phyloP scores from a whole-genome alignment of 1,140 invertebrate genomes.

The Danaus melanippus region DNA sequence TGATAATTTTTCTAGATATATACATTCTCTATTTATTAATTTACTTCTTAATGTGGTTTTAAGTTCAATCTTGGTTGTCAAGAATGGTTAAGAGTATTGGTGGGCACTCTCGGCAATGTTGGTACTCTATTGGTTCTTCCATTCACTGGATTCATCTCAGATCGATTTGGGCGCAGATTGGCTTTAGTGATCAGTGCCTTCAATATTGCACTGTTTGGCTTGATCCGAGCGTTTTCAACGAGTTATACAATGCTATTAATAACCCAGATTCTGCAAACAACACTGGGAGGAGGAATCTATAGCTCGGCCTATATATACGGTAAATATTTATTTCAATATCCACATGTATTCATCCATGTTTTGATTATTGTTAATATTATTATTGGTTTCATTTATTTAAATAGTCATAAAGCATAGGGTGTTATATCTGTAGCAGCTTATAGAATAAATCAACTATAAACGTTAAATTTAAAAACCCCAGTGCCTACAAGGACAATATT shows the following conservation, averaged over 20 bases:
- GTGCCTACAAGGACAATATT: neutral
- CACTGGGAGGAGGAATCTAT: constrained; percentile 60
- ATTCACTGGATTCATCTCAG: constrained; percentile 69
- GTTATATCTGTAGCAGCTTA: no score
- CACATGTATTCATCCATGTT: neutral
- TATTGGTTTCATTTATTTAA: neutral
- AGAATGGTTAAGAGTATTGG: constrained; percentile 33
- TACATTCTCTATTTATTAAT: neutral
- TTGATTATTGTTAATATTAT: constrained; percentile 1
- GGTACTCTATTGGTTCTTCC: constrained; percentile 42
- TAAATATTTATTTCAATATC: constrained; percentile 20
- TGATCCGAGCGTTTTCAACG: constrained; percentile 77
- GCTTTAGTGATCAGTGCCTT: constrained; percentile 75
- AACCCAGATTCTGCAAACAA: constrained; percentile 77
- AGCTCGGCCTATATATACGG: constrained; percentile 57
- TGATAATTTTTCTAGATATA: neutral
- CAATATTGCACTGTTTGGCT: constrained; percentile 70
- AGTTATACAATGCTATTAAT: constrained; percentile 76
- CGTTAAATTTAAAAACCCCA: constrained; percentile 4
- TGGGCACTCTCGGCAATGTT: constrained; percentile 31
- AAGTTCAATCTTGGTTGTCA: constrained; percentile 37
- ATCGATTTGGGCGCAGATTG: constrained; percentile 75
- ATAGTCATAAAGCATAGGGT: no score
- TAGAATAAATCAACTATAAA: neutral
- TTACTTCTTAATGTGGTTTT: constrained; percentile 4